Conservation (phyloP, 2,888 invertebrate genomes). For the Dascillus cervinus region DNA sequence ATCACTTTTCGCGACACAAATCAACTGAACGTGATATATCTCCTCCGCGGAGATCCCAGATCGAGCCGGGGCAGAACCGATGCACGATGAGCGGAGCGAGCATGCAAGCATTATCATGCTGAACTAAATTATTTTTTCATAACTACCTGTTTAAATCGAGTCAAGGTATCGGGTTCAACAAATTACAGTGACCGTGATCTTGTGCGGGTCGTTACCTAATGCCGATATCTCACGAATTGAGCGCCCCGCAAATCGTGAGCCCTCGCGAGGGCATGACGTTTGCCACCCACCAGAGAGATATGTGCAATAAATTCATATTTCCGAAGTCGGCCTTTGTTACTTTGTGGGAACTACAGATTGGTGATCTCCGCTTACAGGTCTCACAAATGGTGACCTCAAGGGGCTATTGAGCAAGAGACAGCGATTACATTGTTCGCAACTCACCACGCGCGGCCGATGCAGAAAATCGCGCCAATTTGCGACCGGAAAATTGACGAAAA, state of each 20-base stretch:
- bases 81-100: slow-evolving; percentile 4
- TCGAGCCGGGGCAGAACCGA: slow-evolving; percentile 5
- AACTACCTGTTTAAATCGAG: slow-evolving; percentile 34
- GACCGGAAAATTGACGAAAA: no score
- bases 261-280: slow-evolving; percentile 36
- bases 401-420: slow-evolving; percentile 29
- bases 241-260: slow-evolving; percentile 30
- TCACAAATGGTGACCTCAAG: slow-evolving; percentile 26
- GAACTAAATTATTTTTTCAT: slow-evolving; percentile 35
- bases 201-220: slow-evolving; percentile 39
- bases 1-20: neutral
- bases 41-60: neutral
- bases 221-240: slow-evolving; percentile 38
- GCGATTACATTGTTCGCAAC: slow-evolving; percentile 36
- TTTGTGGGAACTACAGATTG: slow-evolving; percentile 33
- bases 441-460: no score
- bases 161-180: slow-evolving; percentile 36
- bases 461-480: no score
- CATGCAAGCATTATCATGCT: slow-evolving; percentile 13
- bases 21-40: slow-evolving; percentile 11
- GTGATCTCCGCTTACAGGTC: slow-evolving; percentile 18
- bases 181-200: slow-evolving; percentile 40
- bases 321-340: slow-evolving; percentile 31
- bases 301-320: slow-evolving; percentile 40
- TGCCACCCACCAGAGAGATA: slow-evolving; percentile 39